phyloP scores from a whole-genome alignment of 1,140 invertebrate genomes.

The Chironomus striatipennis region DNA sequence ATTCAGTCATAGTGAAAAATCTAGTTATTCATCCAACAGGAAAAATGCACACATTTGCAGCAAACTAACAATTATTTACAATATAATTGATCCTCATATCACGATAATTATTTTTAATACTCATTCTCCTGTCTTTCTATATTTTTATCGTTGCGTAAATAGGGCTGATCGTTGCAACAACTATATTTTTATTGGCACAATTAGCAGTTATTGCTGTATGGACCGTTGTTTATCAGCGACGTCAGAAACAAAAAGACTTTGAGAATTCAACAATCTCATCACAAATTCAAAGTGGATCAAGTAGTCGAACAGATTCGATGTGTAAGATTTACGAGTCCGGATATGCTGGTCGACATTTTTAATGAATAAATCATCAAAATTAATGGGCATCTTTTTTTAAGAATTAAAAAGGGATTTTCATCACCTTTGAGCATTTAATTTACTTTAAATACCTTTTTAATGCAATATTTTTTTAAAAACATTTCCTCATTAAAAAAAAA shows the following conservation, averaged over 20 bases:
- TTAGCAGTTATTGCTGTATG: constrained; percentile 71
- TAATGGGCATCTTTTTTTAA: constrained; percentile 1
- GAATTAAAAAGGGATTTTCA: not conserved
- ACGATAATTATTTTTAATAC: not conserved
- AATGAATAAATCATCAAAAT: constrained; percentile 34
- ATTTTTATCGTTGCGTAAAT: constrained; percentile 36
- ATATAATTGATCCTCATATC: not conserved
- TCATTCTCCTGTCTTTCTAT: constrained; percentile 6
- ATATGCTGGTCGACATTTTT: constrained; percentile 67
- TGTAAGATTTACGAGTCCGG: constrained; percentile 80
- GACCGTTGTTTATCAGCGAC: constrained; percentile 74
- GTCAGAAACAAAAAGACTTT: constrained; percentile 44
- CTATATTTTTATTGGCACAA: constrained; percentile 72
- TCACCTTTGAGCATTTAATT: constrained; percentile 10
- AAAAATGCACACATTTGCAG: no score
- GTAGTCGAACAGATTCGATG: constrained; percentile 59
- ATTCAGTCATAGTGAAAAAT: no score
- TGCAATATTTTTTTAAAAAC: no score
- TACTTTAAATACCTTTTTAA: no score
- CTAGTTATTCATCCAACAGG: no score
- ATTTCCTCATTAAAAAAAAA: no score
- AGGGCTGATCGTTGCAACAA: constrained; percentile 70
- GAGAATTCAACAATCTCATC: constrained; percentile 33
- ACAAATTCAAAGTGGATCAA: constrained; percentile 41
- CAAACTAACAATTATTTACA: no score